Evolutionary conservation across 1,140 invertebrate genomes (phyloP).

Genomic region (Hypsibius dujardini): DNA sequence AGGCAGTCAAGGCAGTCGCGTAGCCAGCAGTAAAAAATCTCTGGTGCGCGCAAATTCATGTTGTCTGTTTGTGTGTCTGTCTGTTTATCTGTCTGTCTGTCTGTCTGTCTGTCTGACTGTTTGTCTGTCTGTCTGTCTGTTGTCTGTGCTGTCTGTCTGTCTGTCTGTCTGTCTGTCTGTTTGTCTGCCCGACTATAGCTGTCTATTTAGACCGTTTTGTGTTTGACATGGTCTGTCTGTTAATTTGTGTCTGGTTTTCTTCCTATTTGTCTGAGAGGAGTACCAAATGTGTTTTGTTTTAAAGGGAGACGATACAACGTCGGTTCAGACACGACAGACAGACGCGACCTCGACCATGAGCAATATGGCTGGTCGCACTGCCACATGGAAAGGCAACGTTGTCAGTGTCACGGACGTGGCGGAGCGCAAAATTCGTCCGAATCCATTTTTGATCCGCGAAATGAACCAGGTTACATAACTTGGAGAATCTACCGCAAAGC

Average conservation of each 20-base stretch:
- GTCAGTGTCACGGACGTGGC: slow-evolving; percentile 8
- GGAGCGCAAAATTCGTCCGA: background rate
- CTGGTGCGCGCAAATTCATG: background rate
- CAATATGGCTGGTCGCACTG: slow-evolving; percentile 9
- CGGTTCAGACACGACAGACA: background rate
- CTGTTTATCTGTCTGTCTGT: too few relatives aligned
- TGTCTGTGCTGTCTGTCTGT: too few relatives aligned
- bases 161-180: too few relatives aligned
- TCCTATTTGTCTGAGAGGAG: background rate
- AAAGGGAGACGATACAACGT: background rate
- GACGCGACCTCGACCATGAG: background rate
- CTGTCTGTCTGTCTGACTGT: too few relatives aligned
- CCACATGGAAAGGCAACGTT: slow-evolving; percentile 14
- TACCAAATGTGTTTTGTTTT: background rate
- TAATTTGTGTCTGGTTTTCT: background rate
- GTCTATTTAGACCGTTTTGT: too few relatives aligned
- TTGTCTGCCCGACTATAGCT: too few relatives aligned
- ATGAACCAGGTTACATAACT: slow-evolving; percentile 9
- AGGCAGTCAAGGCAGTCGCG: background rate
- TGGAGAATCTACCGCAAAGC: background rate
- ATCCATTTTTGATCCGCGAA: background rate
- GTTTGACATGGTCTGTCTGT: too few relatives aligned
- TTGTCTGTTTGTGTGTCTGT: too few relatives aligned
- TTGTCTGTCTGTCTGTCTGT: too few relatives aligned
- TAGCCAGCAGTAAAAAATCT: background rate